Base-by-base conservation (phyloP, 2,113 vertebrate genomes). In the Thymallus thymallus region DNA sequence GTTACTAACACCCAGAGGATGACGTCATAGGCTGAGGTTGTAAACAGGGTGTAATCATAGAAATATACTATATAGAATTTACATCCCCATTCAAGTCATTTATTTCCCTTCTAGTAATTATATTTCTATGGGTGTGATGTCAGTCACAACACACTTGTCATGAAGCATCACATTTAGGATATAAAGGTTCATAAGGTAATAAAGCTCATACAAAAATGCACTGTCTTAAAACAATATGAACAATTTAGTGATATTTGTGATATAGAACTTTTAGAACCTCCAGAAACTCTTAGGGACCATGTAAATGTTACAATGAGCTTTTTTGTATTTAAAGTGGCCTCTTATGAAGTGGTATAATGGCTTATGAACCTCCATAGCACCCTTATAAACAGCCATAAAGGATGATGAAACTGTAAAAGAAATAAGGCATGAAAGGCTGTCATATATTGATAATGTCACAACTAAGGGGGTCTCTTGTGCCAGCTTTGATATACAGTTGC, bases 221-320 rank as follows among this genome's bases (percentile, higher is more conserved):
- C 5, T 60, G 68, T 51, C 48, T 51, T 51, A 32, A 46, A 29
- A 32, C 20, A 51, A 16, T 63, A 46, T 46, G 65, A 70, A 32
- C 45, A 64, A 70, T 55, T 32, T 68, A 20, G 41, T 68, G 32
- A 29, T 77, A 68, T 32, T 68, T 9, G 41, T 68, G 32, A 29
- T 77, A 68, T 41, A 30, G 45, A 61, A 12, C n/a, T 4, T 23
- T 63, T 23, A 30, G 26, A 12, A 24, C 20, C 66, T 45, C 65
- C 65, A 22, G 26, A 46, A 67, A 22, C 20, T 32, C 70, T 68
- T n/a, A 45, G 61, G 76, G 48, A 70, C 46, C 68, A 74, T 74
- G 45, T 78, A 73, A 56, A 78, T 80, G 71, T 78, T 73, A 48
- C 69, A 26, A 23, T 46, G 41, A 45, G 66, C 20, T 68, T 24